Evolutionary conservation across 35 echinoderm and acorn worm species (phyloP).

Genomic region (Lytechinus pictus): DNA sequence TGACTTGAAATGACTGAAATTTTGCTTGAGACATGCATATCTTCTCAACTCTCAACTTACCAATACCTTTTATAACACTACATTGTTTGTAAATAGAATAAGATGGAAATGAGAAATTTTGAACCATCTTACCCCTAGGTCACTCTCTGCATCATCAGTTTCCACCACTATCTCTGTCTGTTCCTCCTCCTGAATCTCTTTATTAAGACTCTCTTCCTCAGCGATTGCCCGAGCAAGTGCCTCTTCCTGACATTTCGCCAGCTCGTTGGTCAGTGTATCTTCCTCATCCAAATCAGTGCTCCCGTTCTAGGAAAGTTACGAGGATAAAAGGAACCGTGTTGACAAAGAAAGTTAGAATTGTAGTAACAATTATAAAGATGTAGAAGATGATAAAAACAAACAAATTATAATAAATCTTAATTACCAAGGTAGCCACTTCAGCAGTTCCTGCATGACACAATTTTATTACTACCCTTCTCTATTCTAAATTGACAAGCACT

Average conservation of each 20-base stretch:
- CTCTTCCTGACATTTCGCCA: conserved; percentile 83
- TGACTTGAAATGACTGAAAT: not conserved
- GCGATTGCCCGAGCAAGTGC: conserved; percentile 90
- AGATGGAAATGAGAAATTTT: not conserved
- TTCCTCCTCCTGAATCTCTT: conserved; percentile 91
- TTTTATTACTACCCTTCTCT: too few relatives aligned
- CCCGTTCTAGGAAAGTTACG: not conserved
- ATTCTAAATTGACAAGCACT: too few relatives aligned
- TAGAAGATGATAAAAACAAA: too few relatives aligned
- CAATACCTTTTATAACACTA: not conserved
- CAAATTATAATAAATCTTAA: too few relatives aligned
- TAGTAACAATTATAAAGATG: too few relatives aligned
- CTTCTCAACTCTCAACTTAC: not conserved
- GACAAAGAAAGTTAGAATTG: too few relatives aligned
- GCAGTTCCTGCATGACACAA: too few relatives aligned
- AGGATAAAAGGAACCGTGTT: not conserved
- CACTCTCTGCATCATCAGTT: conserved; percentile 90
- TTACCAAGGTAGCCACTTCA: too few relatives aligned
- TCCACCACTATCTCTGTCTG: conserved; percentile 88
- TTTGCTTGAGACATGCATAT: not conserved
- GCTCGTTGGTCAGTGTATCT: conserved; percentile 81
- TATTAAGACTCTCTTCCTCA: conserved; percentile 89
- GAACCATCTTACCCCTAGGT: conserved; percentile 72
- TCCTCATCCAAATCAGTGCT: conserved; percentile 71
- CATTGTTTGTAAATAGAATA: not conserved